phyloP scores from a whole-genome alignment of 2,797 vertebrate species.

The Kryptolebias ocellatus region DNA sequence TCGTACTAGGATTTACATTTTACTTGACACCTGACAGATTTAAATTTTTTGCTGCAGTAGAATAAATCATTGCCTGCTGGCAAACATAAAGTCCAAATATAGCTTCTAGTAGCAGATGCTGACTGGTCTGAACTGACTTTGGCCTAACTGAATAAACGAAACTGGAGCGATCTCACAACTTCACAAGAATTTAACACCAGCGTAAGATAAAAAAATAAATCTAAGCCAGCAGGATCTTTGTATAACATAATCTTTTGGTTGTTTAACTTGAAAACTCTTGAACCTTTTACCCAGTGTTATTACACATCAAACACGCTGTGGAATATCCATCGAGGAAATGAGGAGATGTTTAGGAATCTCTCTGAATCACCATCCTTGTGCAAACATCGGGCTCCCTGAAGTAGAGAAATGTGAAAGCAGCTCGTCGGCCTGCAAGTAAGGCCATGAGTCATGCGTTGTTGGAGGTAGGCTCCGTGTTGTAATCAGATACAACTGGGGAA shows the following conservation, averaged over 20 bases:
- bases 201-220: not conserved
- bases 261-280: not conserved
- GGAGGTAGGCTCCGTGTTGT: constrained; percentile 79
- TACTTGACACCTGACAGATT: not conserved
- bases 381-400: constrained; percentile 36
- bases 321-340: constrained; percentile 15
- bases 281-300: not conserved
- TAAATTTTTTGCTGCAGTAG: not conserved
- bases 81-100: not conserved
- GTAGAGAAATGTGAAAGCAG: constrained; percentile 42
- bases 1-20: not conserved
- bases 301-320: constrained; percentile 2
- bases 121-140: not conserved
- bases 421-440: constrained; percentile 54
- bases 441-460: constrained; percentile 83
- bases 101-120: not conserved
- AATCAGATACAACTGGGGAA: constrained; percentile 75
- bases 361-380: constrained; percentile 45
- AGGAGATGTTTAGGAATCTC: constrained; percentile 5
- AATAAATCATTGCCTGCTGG: no score
- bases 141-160: not conserved
- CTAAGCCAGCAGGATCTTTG: not conserved
- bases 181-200: not conserved
- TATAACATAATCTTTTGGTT: not conserved
- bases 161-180: not conserved